phyloP scores from a whole-genome alignment of 2,888 invertebrate genomes.

The Embidobia sp. region DNA sequence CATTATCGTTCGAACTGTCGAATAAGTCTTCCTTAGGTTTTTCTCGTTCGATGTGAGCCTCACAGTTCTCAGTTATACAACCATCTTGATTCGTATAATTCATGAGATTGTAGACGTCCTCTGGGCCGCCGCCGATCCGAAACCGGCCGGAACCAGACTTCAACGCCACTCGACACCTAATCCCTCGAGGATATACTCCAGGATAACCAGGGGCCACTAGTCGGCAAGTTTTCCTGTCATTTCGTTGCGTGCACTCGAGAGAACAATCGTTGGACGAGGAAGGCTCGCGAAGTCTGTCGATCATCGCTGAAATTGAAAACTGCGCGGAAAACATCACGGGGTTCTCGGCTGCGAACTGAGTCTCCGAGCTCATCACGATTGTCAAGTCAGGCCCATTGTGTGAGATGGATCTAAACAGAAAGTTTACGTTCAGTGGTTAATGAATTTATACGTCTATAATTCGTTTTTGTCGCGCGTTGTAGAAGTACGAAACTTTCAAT shows the following conservation, averaged over 20 bases:
- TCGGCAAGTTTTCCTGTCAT: constrained; percentile 72
- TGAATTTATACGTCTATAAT: too few species aligned
- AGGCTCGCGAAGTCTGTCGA: constrained; percentile 71
- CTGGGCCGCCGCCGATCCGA: constrained; percentile 73
- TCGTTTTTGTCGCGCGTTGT: too few species aligned
- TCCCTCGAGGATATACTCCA: constrained; percentile 74
- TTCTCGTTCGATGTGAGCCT: constrained; percentile 53
- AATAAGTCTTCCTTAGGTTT: constrained; percentile 2
- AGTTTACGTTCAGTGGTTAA: neutral
- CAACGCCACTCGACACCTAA: constrained; percentile 71
- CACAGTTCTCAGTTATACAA: constrained; percentile 75
- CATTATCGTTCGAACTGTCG: constrained; percentile 63
- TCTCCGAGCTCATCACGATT: constrained; percentile 74
- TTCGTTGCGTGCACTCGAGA: constrained; percentile 73
- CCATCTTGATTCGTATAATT: constrained; percentile 74
- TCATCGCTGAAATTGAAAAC: constrained; percentile 73
- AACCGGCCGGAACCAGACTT: constrained; percentile 73
- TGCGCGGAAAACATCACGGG: constrained; percentile 77
- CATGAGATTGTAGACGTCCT: constrained; percentile 74
- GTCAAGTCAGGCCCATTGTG: constrained; percentile 73
- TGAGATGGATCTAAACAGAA: constrained; percentile 69
- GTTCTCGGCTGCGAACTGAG: constrained; percentile 73
- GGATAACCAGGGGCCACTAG: constrained; percentile 74
- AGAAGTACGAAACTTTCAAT: too few species aligned
- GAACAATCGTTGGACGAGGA: constrained; percentile 70